Evolutionary conservation across 2,113 vertebrate genomes (phyloP), one percentile per base, ranked within the genome.

Genomic region (Agapornis roseicollis): DNA sequence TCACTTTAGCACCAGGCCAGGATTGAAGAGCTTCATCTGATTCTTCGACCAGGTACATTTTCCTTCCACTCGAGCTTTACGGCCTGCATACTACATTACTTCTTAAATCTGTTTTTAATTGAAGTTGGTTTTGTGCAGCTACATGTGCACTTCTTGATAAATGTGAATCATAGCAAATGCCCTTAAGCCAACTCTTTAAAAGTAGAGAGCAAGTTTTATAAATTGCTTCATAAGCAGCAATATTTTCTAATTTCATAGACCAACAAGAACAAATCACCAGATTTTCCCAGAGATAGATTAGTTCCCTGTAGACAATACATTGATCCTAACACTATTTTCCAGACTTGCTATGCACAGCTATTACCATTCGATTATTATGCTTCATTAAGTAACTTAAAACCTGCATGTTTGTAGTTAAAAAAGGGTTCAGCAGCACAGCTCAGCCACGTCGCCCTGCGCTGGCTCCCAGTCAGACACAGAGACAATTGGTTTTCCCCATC

Each of bases 311-410:
- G 85, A 88, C 66, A 71, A 89, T 72, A 74, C 47, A 77, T 88
- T 65, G 96, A 95, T 94, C 72, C 80, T 81, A 82, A 71, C 73
- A 61, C 90, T 79, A 65, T 94, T 91, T 91, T 58, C n/a, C 37
- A 35, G 78, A 49, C 66, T 92, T 85, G 60, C 79, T 55, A 95
- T 88, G 85, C 91, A 53, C 70, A 82, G 70, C 70, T 53, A 88
- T 87, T 94, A 72, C 73, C 37, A 31, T 63, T 91, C 56, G 79
- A 72, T 89, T 93, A 89, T 10, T 61, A 66, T 13, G 52, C 90
- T 77, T 91, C 85, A 88, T 76, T 94, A 87, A 89, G 71, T 72
- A 84, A 71, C 65, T 81, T 79, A 89, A 85, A 87, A 56, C 73
- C 84, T 17, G 17, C 31, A 35, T 12, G 35, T 46, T 20, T 87